Evolutionary conservation across 2,113 vertebrate genomes (phyloP), one percentile per base, ranked within the genome.

Genomic region (Cariama cristata): DNA sequence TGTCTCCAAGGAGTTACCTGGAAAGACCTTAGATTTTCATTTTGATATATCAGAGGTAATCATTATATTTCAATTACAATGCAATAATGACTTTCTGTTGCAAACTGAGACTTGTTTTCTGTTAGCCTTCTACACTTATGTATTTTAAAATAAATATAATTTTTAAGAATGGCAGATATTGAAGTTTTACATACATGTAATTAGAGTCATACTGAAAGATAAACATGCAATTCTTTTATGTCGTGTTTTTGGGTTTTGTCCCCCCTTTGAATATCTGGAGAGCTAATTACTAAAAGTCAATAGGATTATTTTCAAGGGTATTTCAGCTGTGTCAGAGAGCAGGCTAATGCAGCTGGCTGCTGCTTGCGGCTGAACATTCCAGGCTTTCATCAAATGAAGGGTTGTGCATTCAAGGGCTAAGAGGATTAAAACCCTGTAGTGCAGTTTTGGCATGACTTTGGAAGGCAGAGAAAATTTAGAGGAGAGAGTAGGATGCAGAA

Each of bases 21-120:
- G 99, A n/a, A 99, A 99, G 98, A 99, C 99, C 22, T 98, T 99
- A 92, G 99, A 99, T 98, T 99, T 99, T 97, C 99, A 99, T 98
- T 99, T 99, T 96, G 99, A 99, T 98, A 99, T 99, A 97, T 99
- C 99, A 58, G 99, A 99, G 99, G 99, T 99, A 98, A 98, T 68
- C 60, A 49, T 53, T 91, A 11, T 81, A 16, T 88, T 73, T 80
- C 53, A 80, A 56, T 82, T 52, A 55, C 11, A 88, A 5, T 42
- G 10, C 35, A 81, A 1, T 88, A 55, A 67, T 28, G 32, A 59
- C 42, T 88, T 94, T 21, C 44, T 81, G 9, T 88, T 77, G 32
- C 38, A 84, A 83, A 74, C 24, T 72, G 30, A 15, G 42, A 20
- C 81, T 81, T 63, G 40, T 84, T 85, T 95, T 88, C 45, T 64